Base-by-base conservation (phyloP, 2,888 invertebrate genomes). In the Marasmarcha lunaedactyla region DNA sequence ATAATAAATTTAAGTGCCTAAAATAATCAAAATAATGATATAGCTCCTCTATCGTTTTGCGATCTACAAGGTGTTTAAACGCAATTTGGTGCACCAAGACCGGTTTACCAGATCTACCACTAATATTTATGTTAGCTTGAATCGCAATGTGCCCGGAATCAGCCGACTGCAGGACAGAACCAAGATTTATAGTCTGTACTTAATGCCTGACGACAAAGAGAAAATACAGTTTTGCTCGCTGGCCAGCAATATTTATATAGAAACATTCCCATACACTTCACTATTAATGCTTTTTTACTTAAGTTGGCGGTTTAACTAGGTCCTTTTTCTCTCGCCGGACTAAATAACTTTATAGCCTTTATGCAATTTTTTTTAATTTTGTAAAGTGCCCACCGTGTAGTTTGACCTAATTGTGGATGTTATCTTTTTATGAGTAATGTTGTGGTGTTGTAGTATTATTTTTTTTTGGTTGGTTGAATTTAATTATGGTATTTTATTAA, bases 171-270 rank as follows among this genome's bases (percentile, higher is more conserved):
- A 30, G n/a, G 30, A 30, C 30, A 11, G n/a, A 3, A 11, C 30
- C 54, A 55, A 73, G 68, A 77, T 74, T 74, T 77, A 77, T 66
- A 71, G 68, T 71, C 64, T 58, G 70, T 66, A 68, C 66, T 73
- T 71, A 76, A 70, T 66, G 71, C 68, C 64, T 63, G 48, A 59
- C 60, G 64, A 73, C 74, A 73, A 73, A 71, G 73, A 72, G 71
- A 71, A 69, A n/a, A 76, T 70, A 72, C 30, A 10, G 11, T 30
- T 30, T 11, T 7, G 20, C 20, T 20, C 7, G 20, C 20, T 7
- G 7, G 20, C 20, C 7, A 20, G n/a, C 30, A n/a, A 30, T 30
- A 30, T 30, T 30, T 30, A 30, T 11, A 30, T n/a, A 11, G 30
- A 9, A n/a, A 11, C 30, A 11, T 30, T 11, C n/a, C 9, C 11